Evolutionary conservation across 2,888 invertebrate species (phyloP), one percentile per base, ranked within the genome.

Genomic region (Idaea aversata): DNA sequence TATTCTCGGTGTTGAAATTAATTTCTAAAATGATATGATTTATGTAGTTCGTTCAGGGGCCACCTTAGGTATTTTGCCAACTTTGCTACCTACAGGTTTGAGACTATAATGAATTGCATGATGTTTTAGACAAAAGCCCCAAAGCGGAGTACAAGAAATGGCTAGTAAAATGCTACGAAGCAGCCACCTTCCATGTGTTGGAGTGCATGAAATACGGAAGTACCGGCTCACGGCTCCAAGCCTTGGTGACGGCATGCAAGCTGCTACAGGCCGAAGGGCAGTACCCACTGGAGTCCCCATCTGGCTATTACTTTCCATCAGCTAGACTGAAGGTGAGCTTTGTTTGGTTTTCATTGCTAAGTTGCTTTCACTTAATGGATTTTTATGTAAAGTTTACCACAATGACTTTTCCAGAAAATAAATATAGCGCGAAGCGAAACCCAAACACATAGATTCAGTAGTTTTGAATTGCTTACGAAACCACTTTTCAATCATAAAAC

Each of bases 191-290:
- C 0, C 93, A 94, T 63, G 88, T 95, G 34, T 78, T 96, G 58
- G 86, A 91, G 34, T 94, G 95, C 65, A 90, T 96, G 65, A 90
- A 91, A 36, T 86, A 89, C 34, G 93, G 93, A 5, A 92, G 93
- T 70, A 83, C 87, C 5, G 84, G 81, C 63, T 93, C 95, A 13
- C 93, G 94, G 62, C 86, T 93, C 5, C 95, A 95, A 85, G 96
- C 96, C 0, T 87, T 97, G 4, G 94, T 95, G 2, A 95, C 96
- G 0, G 93, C 95, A 62, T 95, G 97, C 94, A 96, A 96, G 79
- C 85, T 97, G 65, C 88, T 97, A 75, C 93, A 95, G 60, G 94
- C 93, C 65, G 97, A 97, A 87, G 96, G 96, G 7, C 94, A 94
- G 78, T 88, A 94, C 81, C 96, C 96, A 0, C 77, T 96, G 57